phyloP scores from a whole-genome alignment of 2,888 invertebrate genomes.

The Hirtodrosophila cameraria region DNA sequence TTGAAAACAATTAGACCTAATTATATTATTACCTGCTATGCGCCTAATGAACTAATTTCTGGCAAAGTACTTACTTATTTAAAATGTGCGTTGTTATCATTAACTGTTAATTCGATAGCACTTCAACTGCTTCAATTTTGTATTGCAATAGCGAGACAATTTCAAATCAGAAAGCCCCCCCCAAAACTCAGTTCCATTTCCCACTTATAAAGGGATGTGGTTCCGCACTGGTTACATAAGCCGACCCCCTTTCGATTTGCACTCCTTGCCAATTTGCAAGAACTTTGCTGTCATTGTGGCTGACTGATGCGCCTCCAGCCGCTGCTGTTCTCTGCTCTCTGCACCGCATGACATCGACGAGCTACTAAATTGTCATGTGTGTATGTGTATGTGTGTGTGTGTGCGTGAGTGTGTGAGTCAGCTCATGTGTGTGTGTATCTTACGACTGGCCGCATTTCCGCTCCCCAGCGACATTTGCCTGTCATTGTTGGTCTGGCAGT shows the following conservation, averaged over 20 bases:
- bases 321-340: slow-evolving; percentile 6
- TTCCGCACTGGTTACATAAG: slow-evolving; percentile 20
- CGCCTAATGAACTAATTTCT: too few species aligned
- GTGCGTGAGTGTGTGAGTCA: slow-evolving; percentile 18
- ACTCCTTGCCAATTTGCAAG: slow-evolving; percentile 43
- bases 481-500: slow-evolving; percentile 53
- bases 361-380: slow-evolving; percentile 41
- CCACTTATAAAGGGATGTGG: slow-evolving; percentile 6
- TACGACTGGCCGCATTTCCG: slow-evolving; percentile 48
- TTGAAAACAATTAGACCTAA: too few species aligned
- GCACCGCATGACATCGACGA: slow-evolving; percentile 47
- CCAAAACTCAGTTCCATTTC: slow-evolving; percentile 13
- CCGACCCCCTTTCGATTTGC: background rate
- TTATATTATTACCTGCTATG: too few species aligned
- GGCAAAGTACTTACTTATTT: background rate
- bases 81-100: slow-evolving; percentile 1
- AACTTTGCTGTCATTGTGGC: slow-evolving; percentile 49
- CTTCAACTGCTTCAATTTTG: slow-evolving; percentile 1
- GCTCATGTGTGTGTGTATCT: slow-evolving; percentile 6
- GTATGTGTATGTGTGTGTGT: slow-evolving; percentile 2
- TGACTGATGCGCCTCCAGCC: slow-evolving; percentile 30
- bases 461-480: slow-evolving; percentile 54
- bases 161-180: slow-evolving; percentile 15
- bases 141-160: slow-evolving; percentile 35
- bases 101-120: background rate